These are phyloP conservation scores for Stichodactyla mertensii DNA, from an alignment of 64 coral and sea anemone species.

Conservation along the genomic window DNA sequence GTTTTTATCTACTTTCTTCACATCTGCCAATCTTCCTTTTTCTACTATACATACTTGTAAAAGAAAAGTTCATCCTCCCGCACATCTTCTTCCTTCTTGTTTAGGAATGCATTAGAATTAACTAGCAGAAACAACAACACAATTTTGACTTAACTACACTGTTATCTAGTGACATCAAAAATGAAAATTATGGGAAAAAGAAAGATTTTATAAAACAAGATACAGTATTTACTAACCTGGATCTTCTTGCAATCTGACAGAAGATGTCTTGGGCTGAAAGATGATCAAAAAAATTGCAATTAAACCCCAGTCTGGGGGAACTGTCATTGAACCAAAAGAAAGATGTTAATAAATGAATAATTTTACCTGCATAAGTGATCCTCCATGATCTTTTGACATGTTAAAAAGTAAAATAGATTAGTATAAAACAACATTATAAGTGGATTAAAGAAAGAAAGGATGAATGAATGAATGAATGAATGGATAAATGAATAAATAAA, in stretches of 20 bases:
- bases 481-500: too few relatives aligned
- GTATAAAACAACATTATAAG: not conserved
- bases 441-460: not conserved
- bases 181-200: not conserved
- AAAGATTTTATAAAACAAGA: not conserved
- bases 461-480: not conserved
- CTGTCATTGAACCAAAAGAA: not conserved
- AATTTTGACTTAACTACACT: not conserved
- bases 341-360: not conserved
- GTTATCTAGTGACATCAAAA: too few relatives aligned
- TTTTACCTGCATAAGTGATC: slow-evolving; percentile 90
- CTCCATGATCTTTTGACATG: slow-evolving; percentile 59
- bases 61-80: slow-evolving; percentile 75
- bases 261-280: slow-evolving; percentile 36
- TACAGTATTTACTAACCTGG: slow-evolving; percentile 63
- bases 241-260: slow-evolving; percentile 40
- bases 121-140: slow-evolving; percentile 21
- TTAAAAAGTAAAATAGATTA: slow-evolving; percentile 28
- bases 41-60: slow-evolving; percentile 34
- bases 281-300: not conserved
- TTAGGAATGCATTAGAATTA: slow-evolving; percentile 52
- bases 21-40: not conserved
- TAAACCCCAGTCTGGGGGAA: too few relatives aligned
- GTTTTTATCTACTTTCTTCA: not conserved
- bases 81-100: slow-evolving; percentile 65